phyloP scores from a whole-genome alignment of 2,888 invertebrate species.

The Acronicta psi region DNA sequence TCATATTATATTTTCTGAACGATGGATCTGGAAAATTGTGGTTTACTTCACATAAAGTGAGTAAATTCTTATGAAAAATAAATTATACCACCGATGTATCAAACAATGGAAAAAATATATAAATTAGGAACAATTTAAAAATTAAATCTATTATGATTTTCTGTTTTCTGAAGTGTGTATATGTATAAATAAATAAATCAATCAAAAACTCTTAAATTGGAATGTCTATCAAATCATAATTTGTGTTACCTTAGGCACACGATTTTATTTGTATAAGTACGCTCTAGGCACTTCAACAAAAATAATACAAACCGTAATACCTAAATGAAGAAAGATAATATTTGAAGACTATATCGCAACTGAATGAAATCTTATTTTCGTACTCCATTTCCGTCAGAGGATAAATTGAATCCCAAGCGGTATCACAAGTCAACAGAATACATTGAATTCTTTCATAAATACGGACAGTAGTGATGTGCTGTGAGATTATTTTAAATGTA shows the following conservation, averaged over 20 bases:
- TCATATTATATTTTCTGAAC: conserved; percentile 27
- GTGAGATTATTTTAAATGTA: background rate
- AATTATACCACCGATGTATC: too few relatives aligned
- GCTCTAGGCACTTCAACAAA: background rate
- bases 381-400: conserved; percentile 12
- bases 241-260: too few relatives aligned
- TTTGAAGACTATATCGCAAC: conserved; percentile 11
- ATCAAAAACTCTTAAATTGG: too few relatives aligned
- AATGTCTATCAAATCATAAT: too few relatives aligned
- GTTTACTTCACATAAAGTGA: background rate
- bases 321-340: conserved; percentile 16
- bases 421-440: conserved; percentile 25
- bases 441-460: conserved; percentile 8
- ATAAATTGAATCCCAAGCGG: conserved; percentile 20
- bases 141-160: too few relatives aligned
- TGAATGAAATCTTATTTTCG: conserved; percentile 18
- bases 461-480: background rate
- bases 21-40: conserved; percentile 25
- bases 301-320: too few relatives aligned
- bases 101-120: too few relatives aligned
- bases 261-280: too few relatives aligned
- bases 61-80: too few relatives aligned
- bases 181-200: too few relatives aligned
- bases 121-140: too few relatives aligned
- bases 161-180: too few relatives aligned